Evolutionary conservation across 2,888 invertebrate genomes (phyloP), one percentile per base, ranked within the genome.

Genomic region (Dryobotodes eremita): DNA sequence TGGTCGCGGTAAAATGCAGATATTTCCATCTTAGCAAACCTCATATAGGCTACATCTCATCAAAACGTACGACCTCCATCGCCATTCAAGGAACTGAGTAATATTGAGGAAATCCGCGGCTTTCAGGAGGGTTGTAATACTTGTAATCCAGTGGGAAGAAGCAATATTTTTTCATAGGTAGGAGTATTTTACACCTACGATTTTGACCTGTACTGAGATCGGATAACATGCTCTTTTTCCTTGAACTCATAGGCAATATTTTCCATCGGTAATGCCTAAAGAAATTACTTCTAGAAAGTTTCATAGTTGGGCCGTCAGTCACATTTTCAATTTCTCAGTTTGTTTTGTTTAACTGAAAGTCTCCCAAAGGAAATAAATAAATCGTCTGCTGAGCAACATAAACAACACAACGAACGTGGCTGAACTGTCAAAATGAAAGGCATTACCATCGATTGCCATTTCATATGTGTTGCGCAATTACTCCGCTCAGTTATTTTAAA

Each of bases 11-110:
- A 82, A 76, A 66, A 36, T 59, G 69, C 61, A 71, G 23, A 86
- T 88, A 86, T 86, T 89, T 83, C 59, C 83, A 85, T 83, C 69
- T 80, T 73, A 78, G 83, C 75, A 85, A 89, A 87, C 76, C 87
- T 88, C 84, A 83, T 86, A 80, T 74, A 71, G 70, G 85, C 80
- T 68, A 85, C 88, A 89, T 90, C 88, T 90, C 90, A 90, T 90
- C 90, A 89, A 83, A 90, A 86, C 72, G 77, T 83, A 89, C 84
- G 84, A 84, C 84, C 84, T 82, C 68, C 86, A 77, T 83, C 80
- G 78, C 73, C 80, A 90, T 90, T 89, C 73, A 69, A 82, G 80
- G 77, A 78, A 82, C 83, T 76, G 64, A 75, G 81, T 87, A 82
- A 86, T 88, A 88, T 85, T 75, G 79, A 55, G 68, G 74, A 87